Conservation (phyloP, 2,888 invertebrate genomes). For the Drosophila anomalata region DNA sequence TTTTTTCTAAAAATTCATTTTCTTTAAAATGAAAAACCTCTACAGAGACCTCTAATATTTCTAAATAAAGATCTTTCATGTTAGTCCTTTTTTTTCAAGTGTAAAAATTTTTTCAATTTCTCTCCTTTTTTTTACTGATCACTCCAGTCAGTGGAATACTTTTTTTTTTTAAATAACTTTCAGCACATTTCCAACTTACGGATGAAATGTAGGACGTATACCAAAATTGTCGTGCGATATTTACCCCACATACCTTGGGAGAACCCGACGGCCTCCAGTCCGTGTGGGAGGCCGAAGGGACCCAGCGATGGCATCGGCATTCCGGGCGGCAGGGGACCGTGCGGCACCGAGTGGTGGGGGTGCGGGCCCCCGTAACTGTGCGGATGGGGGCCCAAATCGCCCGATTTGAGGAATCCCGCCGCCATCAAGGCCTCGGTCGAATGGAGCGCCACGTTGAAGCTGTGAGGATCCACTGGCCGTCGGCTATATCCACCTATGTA, state of each 20-base stretch:
- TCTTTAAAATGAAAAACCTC: too few relatives aligned
- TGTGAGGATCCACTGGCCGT: slow-evolving; percentile 63
- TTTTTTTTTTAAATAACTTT: slow-evolving; percentile 61
- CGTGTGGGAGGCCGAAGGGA: slow-evolving; percentile 84
- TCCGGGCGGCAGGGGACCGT: slow-evolving; percentile 84
- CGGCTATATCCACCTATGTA: slow-evolving; percentile 13
- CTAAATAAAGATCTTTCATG: too few relatives aligned
- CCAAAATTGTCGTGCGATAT: slow-evolving; percentile 74
- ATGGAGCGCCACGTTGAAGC: slow-evolving; percentile 84
- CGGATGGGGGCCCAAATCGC: slow-evolving; percentile 84
- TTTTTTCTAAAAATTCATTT: too few relatives aligned
- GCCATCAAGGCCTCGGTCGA: slow-evolving; percentile 85
- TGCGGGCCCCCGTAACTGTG: slow-evolving; percentile 84
- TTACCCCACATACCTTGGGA: slow-evolving; percentile 85
- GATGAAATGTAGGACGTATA: slow-evolving; percentile 9
- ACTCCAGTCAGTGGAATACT: too few relatives aligned
- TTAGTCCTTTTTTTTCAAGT: too few relatives aligned
- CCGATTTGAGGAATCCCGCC: slow-evolving; percentile 84
- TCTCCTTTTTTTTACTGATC: too few relatives aligned
- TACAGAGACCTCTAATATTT: too few relatives aligned
- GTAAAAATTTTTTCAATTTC: too few relatives aligned
- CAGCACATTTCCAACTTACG: slow-evolving; percentile 57
- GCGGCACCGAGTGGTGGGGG: slow-evolving; percentile 83
- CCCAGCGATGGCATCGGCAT: slow-evolving; percentile 84
- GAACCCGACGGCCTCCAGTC: slow-evolving; percentile 84